Conservation (phyloP, 2,797 vertebrate genomes). For the Trachops cirrhosus region DNA sequence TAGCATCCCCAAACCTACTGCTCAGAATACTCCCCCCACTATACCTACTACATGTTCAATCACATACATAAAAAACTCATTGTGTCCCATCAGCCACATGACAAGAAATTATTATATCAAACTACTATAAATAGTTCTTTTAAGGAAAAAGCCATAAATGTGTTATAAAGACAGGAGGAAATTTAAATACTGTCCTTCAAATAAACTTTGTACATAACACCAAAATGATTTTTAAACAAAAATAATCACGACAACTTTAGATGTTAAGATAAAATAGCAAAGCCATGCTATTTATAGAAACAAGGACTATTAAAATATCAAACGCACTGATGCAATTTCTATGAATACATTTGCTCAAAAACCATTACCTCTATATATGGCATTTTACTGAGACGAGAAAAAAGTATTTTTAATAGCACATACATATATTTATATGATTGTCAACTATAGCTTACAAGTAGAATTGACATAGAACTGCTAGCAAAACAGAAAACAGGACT, state of each 20-base stretch:
- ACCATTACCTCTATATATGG: neutral
- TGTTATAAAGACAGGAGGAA: neutral
- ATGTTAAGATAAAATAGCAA: constrained; percentile 1
- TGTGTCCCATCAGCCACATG: neutral
- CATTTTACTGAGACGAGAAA: neutral
- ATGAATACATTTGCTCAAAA: neutral
- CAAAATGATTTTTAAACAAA: neutral
- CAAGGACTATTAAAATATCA: neutral
- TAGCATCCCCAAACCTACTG: neutral
- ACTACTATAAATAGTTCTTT: neutral
- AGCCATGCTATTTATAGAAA: neutral
- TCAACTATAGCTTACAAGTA: neutral
- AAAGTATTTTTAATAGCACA: neutral
- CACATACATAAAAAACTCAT: neutral
- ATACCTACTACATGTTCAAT: neutral
- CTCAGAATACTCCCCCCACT: neutral
- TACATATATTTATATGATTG: neutral
- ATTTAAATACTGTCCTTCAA: constrained; percentile 18
- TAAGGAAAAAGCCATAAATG: neutral
- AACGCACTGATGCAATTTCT: neutral
- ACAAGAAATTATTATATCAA: neutral
- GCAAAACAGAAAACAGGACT: neutral
- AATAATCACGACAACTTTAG: neutral
- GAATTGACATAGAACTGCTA: neutral
- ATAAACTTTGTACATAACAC: neutral